These are phyloP conservation scores for Meandrusa payeni DNA, from an alignment of 2,888 invertebrate species.

Conservation along the genomic window DNA sequence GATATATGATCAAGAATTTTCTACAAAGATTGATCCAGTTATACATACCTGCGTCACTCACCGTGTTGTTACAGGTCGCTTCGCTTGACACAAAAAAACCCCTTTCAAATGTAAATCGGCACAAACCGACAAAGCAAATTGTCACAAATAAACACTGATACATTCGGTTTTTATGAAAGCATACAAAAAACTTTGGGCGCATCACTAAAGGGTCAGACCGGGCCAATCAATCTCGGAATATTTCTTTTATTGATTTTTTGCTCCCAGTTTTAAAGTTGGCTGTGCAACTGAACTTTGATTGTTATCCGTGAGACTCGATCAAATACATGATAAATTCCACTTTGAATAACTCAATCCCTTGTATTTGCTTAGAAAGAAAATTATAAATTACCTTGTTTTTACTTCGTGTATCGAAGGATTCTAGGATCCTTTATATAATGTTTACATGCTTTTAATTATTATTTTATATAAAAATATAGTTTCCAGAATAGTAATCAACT, in stretches of 20 bases:
- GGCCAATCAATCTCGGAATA: conserved; percentile 77
- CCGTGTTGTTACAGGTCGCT: conserved; percentile 74
- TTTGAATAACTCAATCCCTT: conserved; percentile 23
- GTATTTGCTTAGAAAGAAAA: conserved; percentile 17
- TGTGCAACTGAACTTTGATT: conserved; percentile 56
- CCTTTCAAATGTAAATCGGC: conserved; percentile 78
- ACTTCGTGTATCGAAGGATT: too few species aligned
- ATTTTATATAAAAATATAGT: too few species aligned
- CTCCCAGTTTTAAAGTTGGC: conserved; percentile 45
- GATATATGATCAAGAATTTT: conserved; percentile 52
- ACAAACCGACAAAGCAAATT: conserved; percentile 80
- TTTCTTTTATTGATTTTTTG: conserved; percentile 69
- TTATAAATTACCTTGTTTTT: neutral
- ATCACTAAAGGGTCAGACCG: conserved; percentile 73
- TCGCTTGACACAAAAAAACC: conserved; percentile 59
- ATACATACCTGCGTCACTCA: conserved; percentile 72
- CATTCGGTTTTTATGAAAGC: conserved; percentile 71
- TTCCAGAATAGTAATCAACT: too few species aligned
- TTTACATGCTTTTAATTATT: too few species aligned
- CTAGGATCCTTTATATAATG: too few species aligned
- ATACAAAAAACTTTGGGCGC: conserved; percentile 66
- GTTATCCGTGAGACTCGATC: conserved; percentile 58
- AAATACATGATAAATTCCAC: conserved; percentile 28
- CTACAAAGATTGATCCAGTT: conserved; percentile 32
- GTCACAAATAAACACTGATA: conserved; percentile 80